Evolutionary conservation across 2,888 invertebrate genomes (phyloP), one percentile per base, ranked within the genome.

Genomic region (Nesidiocoris tenuis): DNA sequence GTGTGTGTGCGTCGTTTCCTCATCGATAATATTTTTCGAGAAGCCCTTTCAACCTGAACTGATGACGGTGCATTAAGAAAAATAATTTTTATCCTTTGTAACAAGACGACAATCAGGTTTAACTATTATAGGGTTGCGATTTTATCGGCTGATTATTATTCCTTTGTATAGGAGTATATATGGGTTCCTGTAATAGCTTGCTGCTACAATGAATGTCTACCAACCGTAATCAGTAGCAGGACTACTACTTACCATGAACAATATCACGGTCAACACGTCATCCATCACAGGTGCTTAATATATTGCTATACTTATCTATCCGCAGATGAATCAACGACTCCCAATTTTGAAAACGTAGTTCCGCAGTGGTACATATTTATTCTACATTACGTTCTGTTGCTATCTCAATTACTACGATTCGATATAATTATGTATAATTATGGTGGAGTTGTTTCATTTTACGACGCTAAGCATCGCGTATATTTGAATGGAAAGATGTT

Each of bases 41-140:
- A 59, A 70, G 70, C 70, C 70, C 70, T 70, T 70, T 70, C 70
- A 70, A 70, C 67, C 67, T 68, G 67, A 68, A 68, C 70, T 70
- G 59, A 70, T 39, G 57, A 70, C 59, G 57, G 70, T 22, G 59
- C 57, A 54, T 70, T 5, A 70, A 59, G 59, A 39, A 39, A 67
- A 67, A 67, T 55, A 24, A 24, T 23, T 59, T 59, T 57, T 59
- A 59, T 70, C 23, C 61, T 70, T 59, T 21, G 24, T 22, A 59
- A 59, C 5, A 59, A 59, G 17, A 57, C 57, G 25, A 59, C 59
- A 57, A 70, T 59, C 61, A 70, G 23, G 18, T 24, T 17, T 39
- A 7, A 39, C 54, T 67, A 55, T 55, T 67, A 56, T 67, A 67
- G 67, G 67, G 22, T 67, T 56, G 55, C 18, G 22, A 67, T 56